Conservation (phyloP, 2,888 invertebrate species). For the Acheta domesticus region DNA sequence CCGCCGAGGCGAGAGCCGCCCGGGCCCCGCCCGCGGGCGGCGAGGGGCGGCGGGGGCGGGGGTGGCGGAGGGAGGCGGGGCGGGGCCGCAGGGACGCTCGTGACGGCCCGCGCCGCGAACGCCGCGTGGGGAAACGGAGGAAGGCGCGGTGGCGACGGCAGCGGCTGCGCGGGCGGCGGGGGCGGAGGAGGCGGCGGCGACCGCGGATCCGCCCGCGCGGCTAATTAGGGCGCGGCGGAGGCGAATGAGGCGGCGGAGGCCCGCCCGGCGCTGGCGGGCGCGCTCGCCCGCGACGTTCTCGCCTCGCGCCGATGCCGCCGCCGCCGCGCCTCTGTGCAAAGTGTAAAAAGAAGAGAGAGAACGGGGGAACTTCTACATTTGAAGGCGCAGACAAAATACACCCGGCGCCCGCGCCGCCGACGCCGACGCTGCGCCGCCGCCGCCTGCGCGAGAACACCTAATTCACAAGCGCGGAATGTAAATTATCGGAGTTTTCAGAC, state of each 20-base stretch:
- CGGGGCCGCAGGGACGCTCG: slow-evolving; percentile 18
- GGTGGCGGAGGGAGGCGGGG: no score
- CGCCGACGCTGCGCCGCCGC: neutral
- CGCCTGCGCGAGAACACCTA: slow-evolving; percentile 30
- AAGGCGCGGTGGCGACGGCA: neutral
- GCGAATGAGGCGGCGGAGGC: neutral
- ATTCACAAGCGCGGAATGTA: slow-evolving; percentile 38
- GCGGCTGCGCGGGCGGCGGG: slow-evolving; percentile 18
- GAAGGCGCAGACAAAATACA: slow-evolving; percentile 28
- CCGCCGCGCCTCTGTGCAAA: slow-evolving; percentile 11
- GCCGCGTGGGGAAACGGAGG: neutral
- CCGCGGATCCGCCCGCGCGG: slow-evolving; percentile 30
- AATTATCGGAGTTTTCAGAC: slow-evolving; percentile 36
- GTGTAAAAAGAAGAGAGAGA: slow-evolving; percentile 25
- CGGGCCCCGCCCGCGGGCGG: neutral
- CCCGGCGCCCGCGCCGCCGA: neutral
- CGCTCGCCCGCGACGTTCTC: slow-evolving; percentile 21
- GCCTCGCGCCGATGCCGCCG: neutral
- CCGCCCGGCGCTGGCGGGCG: neutral
- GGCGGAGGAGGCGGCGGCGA: slow-evolving; percentile 23
- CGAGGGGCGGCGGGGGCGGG: neutral
- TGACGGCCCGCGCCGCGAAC: neutral
- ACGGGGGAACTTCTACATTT: slow-evolving; percentile 27
- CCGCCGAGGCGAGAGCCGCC: neutral
- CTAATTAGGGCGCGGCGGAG: neutral